Evolutionary conservation across 2,888 invertebrate species (phyloP).

Genomic region (Pyrgus malvae): DNA sequence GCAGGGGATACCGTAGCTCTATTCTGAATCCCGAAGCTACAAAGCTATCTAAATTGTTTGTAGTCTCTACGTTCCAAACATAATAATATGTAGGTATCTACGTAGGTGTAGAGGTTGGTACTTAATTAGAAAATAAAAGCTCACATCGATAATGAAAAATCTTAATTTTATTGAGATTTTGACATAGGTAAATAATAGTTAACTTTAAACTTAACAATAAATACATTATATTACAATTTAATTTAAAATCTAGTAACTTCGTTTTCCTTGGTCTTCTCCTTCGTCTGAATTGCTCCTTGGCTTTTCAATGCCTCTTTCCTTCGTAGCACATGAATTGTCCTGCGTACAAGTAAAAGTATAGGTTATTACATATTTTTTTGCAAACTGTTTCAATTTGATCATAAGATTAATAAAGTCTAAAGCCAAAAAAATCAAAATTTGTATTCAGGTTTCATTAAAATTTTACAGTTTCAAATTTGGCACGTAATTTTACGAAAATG

Average conservation of each 20-base stretch:
- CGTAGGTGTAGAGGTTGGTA: background rate
- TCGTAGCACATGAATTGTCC: slow-evolving; percentile 56
- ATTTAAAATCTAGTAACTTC: slow-evolving; percentile 71
- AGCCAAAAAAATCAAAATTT: no score
- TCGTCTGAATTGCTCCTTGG: slow-evolving; percentile 38
- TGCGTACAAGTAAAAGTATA: slow-evolving; percentile 47
- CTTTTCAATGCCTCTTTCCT: slow-evolving; percentile 46
- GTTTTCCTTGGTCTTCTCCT: slow-evolving; percentile 53
- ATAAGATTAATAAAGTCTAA: no score
- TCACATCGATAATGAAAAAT: slow-evolving; percentile 51
- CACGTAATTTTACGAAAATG: no score
- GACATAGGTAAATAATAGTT: slow-evolving; percentile 49
- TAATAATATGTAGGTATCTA: no score
- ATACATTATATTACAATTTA: slow-evolving; percentile 33
- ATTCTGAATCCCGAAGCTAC: no score
- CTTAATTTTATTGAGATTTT: slow-evolving; percentile 77
- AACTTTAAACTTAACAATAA: slow-evolving; percentile 33
- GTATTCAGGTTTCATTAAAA: no score
- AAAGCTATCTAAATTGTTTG: no score
- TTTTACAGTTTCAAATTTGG: no score
- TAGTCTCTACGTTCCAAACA: no score
- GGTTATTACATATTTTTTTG: background rate
- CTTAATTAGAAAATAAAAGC: slow-evolving; percentile 7
- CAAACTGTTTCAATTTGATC: no score
- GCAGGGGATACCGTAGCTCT: no score